Evolutionary conservation across 2,888 invertebrate species (phyloP), one percentile per base, ranked within the genome.

Genomic region (Eurytoma adleriae): DNA sequence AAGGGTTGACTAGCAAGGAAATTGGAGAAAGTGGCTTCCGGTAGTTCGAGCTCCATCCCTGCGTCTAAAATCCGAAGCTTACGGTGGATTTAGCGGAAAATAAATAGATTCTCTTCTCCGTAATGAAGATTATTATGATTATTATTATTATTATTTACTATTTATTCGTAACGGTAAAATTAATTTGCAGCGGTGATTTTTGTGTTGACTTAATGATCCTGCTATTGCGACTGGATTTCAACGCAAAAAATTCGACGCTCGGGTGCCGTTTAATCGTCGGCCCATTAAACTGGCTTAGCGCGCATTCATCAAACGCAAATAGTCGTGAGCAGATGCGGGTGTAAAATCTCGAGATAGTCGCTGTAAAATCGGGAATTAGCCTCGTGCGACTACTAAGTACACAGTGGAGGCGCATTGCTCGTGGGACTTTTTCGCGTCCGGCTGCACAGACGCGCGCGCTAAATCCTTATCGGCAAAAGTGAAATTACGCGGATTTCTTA

Each of bases 21-120:
- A 79, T 69, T n/a, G 69, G 79, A 18, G 79, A 79, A 74, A 74
- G 79, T 74, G 57, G 1, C 13, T 27, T 48, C 14, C 56, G 40
- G 50, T 24, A 14, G 27, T 50, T 54, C 16, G 5, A n/a, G 16
- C n/a, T 0, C 27, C 10, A 30, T 30, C 20, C 1, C 13, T 52
- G 3, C 3, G 20, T 54, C 7, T 13, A 16, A 52, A 62, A 27
- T 30, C 12, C 30, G 10, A 48, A 66, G 16, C 40, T 78, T 78
- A 61, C 54, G 52, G 71, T 48, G 67, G 24, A 30, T 59, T 72
- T 61, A 13, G 0, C 12, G 12, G 30, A 72, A 67, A 67, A 18
- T 10, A 12, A 71, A 48, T 40, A 20, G 2, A n/a, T 24, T 66
- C 40, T 1, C n/a, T 62, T 57, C 48, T 10, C 13, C 14, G 56